A percentile compares a stretch with the other conserved stretches of the same genome.
These are phyloP conservation scores for Drosophila multiciliata DNA, from an alignment of 2,888 invertebrate species.

Conservation along the genomic window DNA sequence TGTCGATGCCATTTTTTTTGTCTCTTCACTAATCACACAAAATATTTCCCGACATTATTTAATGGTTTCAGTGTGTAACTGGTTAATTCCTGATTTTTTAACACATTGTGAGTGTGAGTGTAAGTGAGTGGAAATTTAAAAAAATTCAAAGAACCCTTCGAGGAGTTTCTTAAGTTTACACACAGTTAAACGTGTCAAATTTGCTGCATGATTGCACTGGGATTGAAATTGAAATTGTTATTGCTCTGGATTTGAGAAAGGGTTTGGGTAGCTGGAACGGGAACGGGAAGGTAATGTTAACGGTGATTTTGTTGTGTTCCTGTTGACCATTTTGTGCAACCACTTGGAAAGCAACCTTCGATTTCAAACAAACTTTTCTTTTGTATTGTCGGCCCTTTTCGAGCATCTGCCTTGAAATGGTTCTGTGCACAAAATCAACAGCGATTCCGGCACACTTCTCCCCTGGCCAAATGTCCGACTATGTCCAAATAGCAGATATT, in stretches of 20 bases:
- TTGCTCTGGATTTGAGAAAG: conserved; percentile 14
- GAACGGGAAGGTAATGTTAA: not conserved
- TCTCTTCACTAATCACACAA: not conserved
- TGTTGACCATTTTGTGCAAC: conserved; percentile 35
- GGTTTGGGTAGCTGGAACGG: conserved; percentile 10
- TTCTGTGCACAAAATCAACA: conserved; percentile 2
- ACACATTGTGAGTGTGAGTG: no score
- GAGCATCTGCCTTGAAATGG: conserved; percentile 38
- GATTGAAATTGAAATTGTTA: conserved; percentile 33
- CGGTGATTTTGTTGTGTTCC: not conserved
- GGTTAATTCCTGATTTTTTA: not conserved
- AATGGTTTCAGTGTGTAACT: not conserved
- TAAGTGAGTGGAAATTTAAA: not conserved
- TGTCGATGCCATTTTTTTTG: not conserved
- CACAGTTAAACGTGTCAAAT: conserved; percentile 55
- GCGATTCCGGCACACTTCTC: not conserved
- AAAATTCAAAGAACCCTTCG: not conserved
- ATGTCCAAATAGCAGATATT: not conserved
- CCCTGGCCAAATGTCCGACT: not conserved
- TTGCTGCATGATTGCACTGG: conserved; percentile 52
- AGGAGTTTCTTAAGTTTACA: conserved; percentile 14
- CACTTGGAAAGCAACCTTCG: conserved; percentile 48
- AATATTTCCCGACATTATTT: not conserved
- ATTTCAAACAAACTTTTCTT: conserved; percentile 35
- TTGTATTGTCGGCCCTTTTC: conserved; percentile 28